These are phyloP conservation scores for Daphoenositta chrysoptera DNA, from an alignment of 2,113 vertebrate genomes.

Conservation along the genomic window DNA sequence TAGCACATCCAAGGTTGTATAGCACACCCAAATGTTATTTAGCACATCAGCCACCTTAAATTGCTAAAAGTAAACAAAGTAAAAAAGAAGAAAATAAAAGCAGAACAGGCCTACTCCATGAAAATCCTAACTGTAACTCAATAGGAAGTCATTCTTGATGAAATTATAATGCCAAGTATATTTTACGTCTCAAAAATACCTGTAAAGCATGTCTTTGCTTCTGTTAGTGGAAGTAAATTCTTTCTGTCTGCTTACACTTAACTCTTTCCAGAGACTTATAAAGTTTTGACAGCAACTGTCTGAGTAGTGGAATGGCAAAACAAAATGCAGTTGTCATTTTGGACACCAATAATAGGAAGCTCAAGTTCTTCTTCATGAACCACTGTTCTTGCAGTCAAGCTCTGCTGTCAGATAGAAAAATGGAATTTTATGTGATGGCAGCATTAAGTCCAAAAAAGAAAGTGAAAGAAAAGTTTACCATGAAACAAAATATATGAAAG, in stretches of 20 bases:
- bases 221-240: neutral
- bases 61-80: neutral
- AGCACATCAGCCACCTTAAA: neutral
- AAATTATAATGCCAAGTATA: neutral
- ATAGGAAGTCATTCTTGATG: neutral
- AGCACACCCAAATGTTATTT: neutral
- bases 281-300: neutral
- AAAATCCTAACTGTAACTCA: neutral
- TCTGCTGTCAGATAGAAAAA: neutral
- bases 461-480: neutral
- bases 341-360: neutral
- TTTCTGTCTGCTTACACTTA: neutral
- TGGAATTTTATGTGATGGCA: neutral
- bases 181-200: neutral
- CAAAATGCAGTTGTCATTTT: neutral
- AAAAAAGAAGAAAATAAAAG: neutral
- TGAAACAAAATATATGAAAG: neutral
- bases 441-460: neutral
- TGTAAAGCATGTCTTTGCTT: neutral
- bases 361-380: neutral
- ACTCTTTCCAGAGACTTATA: neutral
- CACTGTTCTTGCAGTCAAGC: neutral
- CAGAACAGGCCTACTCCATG: neutral
- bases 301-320: neutral
- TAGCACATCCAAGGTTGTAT: neutral